Conservation (phyloP, 2,888 invertebrate species). For the Mythimna lalbum region DNA sequence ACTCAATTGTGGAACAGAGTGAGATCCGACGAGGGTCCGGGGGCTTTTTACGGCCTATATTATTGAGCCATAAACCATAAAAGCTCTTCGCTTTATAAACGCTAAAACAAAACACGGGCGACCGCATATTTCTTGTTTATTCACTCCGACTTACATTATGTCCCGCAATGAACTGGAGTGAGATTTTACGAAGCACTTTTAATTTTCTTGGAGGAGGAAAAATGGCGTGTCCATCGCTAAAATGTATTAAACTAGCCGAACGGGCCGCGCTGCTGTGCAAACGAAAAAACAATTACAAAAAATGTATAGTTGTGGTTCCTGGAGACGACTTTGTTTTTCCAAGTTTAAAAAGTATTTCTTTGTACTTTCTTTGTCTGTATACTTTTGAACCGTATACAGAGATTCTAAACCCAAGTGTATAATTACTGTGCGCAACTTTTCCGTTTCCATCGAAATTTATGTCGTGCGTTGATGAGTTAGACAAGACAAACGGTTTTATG, state of each 20-base stretch:
- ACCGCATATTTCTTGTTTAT: constrained; percentile 84
- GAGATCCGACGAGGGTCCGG: constrained; percentile 79
- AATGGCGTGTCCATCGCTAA: constrained; percentile 54
- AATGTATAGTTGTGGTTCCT: constrained; percentile 27
- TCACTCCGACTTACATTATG: constrained; percentile 78
- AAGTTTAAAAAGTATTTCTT: constrained; percentile 39
- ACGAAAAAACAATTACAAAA: constrained; percentile 35
- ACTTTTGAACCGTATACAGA: constrained; percentile 40
- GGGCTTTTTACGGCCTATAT: constrained; percentile 84
- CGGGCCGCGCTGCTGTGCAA: constrained; percentile 31
- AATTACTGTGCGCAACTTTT: constrained; percentile 63
- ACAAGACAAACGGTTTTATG: constrained; percentile 66
- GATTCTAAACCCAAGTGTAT: constrained; percentile 53
- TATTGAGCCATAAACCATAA: constrained; percentile 88
- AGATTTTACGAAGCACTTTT: constrained; percentile 75
- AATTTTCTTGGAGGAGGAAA: constrained; percentile 68
- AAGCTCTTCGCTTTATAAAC: constrained; percentile 82
- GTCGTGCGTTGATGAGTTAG: constrained; percentile 65
- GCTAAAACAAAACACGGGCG: constrained; percentile 83
- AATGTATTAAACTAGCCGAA: constrained; percentile 60
- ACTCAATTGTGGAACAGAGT: constrained; percentile 82
- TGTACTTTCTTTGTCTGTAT: constrained; percentile 13
- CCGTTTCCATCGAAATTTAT: constrained; percentile 58
- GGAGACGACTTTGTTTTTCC: constrained; percentile 29
- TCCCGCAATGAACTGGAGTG: constrained; percentile 75